These are phyloP conservation scores for Daubentonia madagascariensis DNA, from an alignment of 2,113 vertebrate species.

Conservation along the genomic window DNA sequence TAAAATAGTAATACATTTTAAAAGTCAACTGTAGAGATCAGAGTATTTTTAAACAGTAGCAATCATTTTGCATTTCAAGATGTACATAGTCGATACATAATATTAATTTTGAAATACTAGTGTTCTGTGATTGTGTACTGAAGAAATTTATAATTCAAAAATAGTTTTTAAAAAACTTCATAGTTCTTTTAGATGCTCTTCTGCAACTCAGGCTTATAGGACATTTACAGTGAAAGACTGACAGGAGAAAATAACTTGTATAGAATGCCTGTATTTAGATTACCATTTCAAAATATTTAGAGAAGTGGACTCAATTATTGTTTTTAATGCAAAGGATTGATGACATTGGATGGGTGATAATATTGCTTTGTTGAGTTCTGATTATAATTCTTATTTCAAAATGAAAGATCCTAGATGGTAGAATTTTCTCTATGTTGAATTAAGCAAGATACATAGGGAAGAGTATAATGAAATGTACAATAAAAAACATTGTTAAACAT, in stretches of 20 bases:
- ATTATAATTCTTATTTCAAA: neutral
- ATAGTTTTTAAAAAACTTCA: neutral
- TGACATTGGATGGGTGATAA: neutral
- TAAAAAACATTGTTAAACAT: neutral
- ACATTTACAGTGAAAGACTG: neutral
- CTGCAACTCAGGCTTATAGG: neutral
- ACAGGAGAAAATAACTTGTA: neutral
- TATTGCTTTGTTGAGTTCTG: neutral
- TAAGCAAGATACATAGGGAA: neutral
- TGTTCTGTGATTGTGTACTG: neutral
- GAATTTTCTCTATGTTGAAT: neutral
- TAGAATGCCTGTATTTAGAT: neutral
- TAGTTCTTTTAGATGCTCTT: neutral
- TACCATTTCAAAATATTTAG: neutral
- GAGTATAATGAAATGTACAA: neutral
- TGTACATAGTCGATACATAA: neutral
- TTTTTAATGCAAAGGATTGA: neutral
- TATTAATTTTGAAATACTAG: constrained; percentile 7
- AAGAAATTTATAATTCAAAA: neutral
- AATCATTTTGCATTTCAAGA: neutral
- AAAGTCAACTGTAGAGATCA: neutral
- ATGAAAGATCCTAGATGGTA: neutral
- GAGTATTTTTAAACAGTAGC: neutral
- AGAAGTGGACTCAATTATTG: neutral
- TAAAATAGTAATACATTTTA: neutral